phyloP scores from a whole-genome alignment of 92 coral and sea anemone species.

The Palythoa caribaeorum region DNA sequence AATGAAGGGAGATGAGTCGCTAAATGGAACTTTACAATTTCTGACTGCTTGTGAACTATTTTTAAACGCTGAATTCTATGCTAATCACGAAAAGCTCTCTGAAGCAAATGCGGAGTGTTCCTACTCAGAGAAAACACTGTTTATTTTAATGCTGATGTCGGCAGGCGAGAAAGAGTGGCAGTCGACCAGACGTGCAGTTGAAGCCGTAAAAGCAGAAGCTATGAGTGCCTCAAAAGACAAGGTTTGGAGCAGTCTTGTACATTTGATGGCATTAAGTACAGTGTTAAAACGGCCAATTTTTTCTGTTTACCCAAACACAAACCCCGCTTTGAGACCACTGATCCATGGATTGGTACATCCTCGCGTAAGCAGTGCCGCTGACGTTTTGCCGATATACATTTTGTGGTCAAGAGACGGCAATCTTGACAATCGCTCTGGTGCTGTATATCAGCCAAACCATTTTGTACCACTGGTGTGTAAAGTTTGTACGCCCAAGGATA shows the following conservation, averaged over 20 bases:
- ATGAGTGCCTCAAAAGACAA: conserved; percentile 31
- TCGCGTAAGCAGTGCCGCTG: conserved; percentile 1
- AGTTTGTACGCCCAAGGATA: neutral
- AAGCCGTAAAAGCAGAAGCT: conserved; percentile 54
- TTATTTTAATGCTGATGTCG: conserved; percentile 20
- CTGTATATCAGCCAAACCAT: conserved; percentile 64
- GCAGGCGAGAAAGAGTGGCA: conserved; percentile 49
- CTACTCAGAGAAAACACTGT: conserved; percentile 43
- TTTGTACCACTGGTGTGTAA: conserved; percentile 42
- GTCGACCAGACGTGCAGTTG: conserved; percentile 21
- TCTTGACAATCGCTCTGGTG: conserved; percentile 65
- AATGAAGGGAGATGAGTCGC: conserved; percentile 65
- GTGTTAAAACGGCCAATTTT: conserved; percentile 44
- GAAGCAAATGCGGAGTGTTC: conserved; percentile 11
- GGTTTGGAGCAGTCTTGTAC: conserved; percentile 58
- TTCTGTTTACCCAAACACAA: conserved; percentile 52
- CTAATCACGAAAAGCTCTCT: conserved; percentile 50
- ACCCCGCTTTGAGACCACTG: conserved; percentile 47
- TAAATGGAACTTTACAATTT: conserved; percentile 36
- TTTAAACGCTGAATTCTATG: conserved; percentile 56
- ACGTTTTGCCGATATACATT: conserved; percentile 40
- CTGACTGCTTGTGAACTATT: conserved; percentile 65
- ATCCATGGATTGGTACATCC: conserved; percentile 38
- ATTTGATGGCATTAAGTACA: conserved; percentile 50
- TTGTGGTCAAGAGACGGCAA: conserved; percentile 65